These are phyloP conservation scores for Platypus cylindrus DNA, from an alignment of 2,888 invertebrate species.

Conservation along the genomic window DNA sequence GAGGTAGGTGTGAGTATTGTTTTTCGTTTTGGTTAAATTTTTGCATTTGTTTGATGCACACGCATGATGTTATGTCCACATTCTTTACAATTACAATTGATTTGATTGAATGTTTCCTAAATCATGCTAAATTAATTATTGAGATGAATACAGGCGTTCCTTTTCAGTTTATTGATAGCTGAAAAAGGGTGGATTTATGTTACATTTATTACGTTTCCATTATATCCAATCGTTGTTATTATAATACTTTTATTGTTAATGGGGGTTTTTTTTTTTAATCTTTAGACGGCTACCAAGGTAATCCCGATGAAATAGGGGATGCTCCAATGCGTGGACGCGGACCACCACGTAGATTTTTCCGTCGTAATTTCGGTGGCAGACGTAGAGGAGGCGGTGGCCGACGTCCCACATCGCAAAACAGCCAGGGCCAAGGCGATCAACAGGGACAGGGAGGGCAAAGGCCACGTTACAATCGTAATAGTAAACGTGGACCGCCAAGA, in stretches of 20 bases:
- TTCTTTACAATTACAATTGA: constrained; percentile 13
- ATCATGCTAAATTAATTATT: constrained; percentile 19
- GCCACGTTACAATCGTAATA: constrained; percentile 35
- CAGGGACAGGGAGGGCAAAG: constrained; percentile 33
- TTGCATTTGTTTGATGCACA: not conserved
- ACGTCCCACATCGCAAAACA: constrained; percentile 42
- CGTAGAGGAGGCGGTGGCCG: constrained; percentile 39
- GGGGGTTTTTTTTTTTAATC: constrained; percentile 2
- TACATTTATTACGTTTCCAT: constrained; percentile 14
- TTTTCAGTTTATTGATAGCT: constrained; percentile 16
- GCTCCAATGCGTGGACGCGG: constrained; percentile 39
- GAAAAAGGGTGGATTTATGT: constrained; percentile 21
- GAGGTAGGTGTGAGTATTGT: constrained; percentile 16
- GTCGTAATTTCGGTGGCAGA: constrained; percentile 55
- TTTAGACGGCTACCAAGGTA: constrained; percentile 12
- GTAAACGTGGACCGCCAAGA: constrained; percentile 35
- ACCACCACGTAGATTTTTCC: constrained; percentile 53
- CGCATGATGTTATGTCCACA: constrained; percentile 15
- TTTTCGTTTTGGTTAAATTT: not conserved
- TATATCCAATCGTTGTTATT: too few species aligned
- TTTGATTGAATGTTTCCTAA: constrained; percentile 19
- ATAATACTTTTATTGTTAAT: too few species aligned
- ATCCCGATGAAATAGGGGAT: constrained; percentile 31
- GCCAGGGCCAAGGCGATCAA: constrained; percentile 36
- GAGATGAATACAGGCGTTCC: constrained; percentile 21